phyloP scores from a whole-genome alignment of 1,140 invertebrate genomes.

The Plodia interpunctella region DNA sequence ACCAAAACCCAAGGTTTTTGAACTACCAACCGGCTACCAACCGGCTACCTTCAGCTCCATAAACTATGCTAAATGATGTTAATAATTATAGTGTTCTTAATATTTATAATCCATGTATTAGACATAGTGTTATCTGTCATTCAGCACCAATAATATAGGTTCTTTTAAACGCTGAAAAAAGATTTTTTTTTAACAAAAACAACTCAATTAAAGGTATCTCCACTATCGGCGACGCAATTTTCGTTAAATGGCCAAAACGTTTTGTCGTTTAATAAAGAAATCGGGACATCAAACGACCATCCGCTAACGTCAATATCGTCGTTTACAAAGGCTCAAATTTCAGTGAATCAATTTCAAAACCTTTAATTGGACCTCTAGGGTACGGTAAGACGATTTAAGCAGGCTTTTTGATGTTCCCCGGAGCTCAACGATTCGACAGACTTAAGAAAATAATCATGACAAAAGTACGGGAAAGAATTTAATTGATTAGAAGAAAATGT shows the following conservation, averaged over 20 bases:
- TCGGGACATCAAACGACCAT: slow-evolving; percentile 32
- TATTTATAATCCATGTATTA: too few species aligned
- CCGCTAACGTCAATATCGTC: slow-evolving; percentile 53
- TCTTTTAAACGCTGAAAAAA: too few species aligned
- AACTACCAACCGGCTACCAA: too few species aligned
- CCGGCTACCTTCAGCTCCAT: too few species aligned
- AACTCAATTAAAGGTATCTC: neutral
- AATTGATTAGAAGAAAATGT: slow-evolving; percentile 61
- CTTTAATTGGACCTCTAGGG: slow-evolving; percentile 59
- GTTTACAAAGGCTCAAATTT: slow-evolving; percentile 51
- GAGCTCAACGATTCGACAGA: slow-evolving; percentile 22
- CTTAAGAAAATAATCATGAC: slow-evolving; percentile 55
- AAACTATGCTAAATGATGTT: too few species aligned
- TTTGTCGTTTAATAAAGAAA: slow-evolving; percentile 8
- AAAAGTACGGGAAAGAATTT: slow-evolving; percentile 60
- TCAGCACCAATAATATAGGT: too few species aligned
- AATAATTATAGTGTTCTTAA: too few species aligned
- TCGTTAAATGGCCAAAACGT: neutral
- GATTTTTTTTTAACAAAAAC: neutral
- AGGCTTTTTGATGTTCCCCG: slow-evolving; percentile 54
- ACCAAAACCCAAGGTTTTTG: too few species aligned
- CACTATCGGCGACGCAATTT: neutral
- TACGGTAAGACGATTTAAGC: slow-evolving; percentile 28
- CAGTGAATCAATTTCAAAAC: slow-evolving; percentile 64
- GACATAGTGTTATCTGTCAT: too few species aligned